A percentile compares a stretch with the other conserved stretches of the same genome.
Evolutionary conservation across 2,888 invertebrate genomes (phyloP).

Genomic region (Agrochola lychnidis): DNA sequence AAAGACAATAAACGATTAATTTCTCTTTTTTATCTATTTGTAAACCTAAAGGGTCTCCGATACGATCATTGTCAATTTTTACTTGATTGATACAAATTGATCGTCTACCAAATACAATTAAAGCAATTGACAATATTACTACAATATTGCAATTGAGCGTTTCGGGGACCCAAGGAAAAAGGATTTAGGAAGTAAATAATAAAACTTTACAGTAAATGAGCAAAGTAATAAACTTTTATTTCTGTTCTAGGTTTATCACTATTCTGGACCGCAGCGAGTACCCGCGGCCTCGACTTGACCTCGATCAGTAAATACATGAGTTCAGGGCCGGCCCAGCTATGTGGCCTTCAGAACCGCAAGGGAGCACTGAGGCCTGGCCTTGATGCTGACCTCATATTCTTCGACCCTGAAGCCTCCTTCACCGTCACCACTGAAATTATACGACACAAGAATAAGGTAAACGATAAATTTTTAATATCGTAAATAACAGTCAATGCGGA

Average conservation of each 20-base stretch:
- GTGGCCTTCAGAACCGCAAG: constrained; percentile 91
- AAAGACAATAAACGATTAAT: too few species aligned
- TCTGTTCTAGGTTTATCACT: constrained; percentile 90
- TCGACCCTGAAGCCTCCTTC: constrained; percentile 92
- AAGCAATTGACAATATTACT: too few species aligned
- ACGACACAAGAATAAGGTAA: constrained; percentile 93
- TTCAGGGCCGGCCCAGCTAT: constrained; percentile 91
- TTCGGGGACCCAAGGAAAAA: not conserved
- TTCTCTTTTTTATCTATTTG: too few species aligned
- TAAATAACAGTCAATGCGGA: constrained; percentile 31
- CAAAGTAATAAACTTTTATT: not conserved
- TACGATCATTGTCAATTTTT: not conserved
- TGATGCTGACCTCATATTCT: constrained; percentile 94
- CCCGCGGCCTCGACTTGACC: constrained; percentile 88
- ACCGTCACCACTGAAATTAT: constrained; percentile 90
- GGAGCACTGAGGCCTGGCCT: constrained; percentile 91
- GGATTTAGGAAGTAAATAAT: not conserved
- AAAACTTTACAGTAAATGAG: not conserved
- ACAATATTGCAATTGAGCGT: too few species aligned
- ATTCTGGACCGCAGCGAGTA: constrained; percentile 92
- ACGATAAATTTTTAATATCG: constrained; percentile 11
- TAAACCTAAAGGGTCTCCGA: not conserved
- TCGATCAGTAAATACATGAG: constrained; percentile 91
- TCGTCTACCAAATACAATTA: not conserved
- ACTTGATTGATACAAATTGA: not conserved